Evolutionary conservation across 2,888 invertebrate species (phyloP).

Genomic region (Agonopterix arenella): DNA sequence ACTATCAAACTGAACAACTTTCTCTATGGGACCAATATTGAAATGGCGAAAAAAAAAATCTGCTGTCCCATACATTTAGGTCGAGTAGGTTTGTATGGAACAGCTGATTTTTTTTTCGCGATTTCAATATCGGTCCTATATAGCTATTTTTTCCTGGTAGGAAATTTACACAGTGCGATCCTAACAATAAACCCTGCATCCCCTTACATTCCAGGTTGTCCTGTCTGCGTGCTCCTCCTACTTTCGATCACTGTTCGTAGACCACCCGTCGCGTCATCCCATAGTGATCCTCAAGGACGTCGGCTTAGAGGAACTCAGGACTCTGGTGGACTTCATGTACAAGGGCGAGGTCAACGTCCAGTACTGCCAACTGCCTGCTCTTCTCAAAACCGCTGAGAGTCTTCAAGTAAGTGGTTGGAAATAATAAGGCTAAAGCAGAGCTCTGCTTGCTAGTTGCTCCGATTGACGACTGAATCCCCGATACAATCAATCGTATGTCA

Average conservation of each 20-base stretch:
- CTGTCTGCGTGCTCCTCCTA: conserved; percentile 97
- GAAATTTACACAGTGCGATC: neutral
- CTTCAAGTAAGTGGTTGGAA: conserved; percentile 79
- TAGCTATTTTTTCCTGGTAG: too few species aligned
- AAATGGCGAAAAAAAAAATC: too few species aligned
- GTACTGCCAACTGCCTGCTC: conserved; percentile 93
- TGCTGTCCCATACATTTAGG: too few species aligned
- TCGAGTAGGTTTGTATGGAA: too few species aligned
- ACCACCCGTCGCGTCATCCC: conserved; percentile 94
- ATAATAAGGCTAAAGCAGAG: too few species aligned
- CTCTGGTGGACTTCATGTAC: conserved; percentile 97
- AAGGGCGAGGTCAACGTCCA: conserved; percentile 97
- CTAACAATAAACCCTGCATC: neutral
- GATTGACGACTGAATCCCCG: too few species aligned
- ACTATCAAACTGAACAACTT: too few species aligned
- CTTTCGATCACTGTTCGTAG: conserved; percentile 95
- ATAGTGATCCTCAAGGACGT: conserved; percentile 97
- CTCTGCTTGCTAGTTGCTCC: too few species aligned
- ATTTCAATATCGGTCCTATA: too few species aligned
- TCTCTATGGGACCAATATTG: too few species aligned
- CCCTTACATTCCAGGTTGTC: conserved; percentile 81
- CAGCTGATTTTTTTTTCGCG: neutral
- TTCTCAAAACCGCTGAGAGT: conserved; percentile 94
- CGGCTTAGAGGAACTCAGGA: conserved; percentile 91
- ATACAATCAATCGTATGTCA: too few species aligned